Conservation (phyloP, 2,113 vertebrate species). For the Halcyon senegalensis region DNA sequence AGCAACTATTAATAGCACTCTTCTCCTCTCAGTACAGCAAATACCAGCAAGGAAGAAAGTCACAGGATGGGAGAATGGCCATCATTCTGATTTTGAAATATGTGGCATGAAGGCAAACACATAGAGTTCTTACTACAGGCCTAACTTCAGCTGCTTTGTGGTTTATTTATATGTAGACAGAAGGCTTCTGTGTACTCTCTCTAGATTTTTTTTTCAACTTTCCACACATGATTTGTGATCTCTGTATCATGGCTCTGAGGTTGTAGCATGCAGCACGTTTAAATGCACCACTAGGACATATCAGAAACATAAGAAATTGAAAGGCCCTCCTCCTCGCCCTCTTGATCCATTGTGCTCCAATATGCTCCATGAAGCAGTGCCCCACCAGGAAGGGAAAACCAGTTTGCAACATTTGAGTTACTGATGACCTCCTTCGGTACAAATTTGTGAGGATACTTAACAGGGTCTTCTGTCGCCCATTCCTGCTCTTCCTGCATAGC, state of each 20-base stretch:
- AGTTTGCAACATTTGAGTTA: neutral
- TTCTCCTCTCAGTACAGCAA: neutral
- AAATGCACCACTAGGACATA: neutral
- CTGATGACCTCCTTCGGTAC: neutral
- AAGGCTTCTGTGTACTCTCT: neutral
- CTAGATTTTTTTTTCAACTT: neutral
- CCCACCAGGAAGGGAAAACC: neutral
- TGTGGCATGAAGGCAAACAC: neutral
- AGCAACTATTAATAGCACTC: neutral
- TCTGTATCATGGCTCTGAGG: fast-evolving
- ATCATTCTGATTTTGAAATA: neutral
- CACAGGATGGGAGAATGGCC: neutral
- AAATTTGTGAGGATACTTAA: neutral
- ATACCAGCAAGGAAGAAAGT: neutral
- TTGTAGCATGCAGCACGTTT: neutral
- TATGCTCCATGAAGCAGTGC: neutral
- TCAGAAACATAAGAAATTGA: fast-evolving
- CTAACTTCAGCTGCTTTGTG: no score
- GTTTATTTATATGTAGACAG: no score
- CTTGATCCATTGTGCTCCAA: neutral
- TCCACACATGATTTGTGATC: neutral
- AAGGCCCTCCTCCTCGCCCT: neutral
- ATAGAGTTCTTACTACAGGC: no score
- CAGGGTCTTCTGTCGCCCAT: neutral
- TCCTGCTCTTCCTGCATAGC: neutral